Evolutionary conservation across 92 coral and sea anemone genomes (phyloP), one percentile per base, ranked within the genome.

Genomic region (Anthopleura xanthogrammica): DNA sequence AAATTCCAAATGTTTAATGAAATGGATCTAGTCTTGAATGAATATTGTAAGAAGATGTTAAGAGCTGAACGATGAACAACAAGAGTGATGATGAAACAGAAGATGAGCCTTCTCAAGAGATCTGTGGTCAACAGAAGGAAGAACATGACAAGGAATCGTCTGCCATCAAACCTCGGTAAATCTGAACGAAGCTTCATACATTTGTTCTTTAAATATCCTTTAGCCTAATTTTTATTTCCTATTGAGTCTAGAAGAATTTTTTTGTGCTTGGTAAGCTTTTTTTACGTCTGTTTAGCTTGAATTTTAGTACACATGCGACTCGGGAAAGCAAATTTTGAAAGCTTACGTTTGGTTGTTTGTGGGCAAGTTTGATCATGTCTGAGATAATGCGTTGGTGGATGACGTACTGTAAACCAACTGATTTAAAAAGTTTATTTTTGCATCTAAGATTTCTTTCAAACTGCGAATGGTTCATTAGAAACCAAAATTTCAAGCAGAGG

Each of bases 11-110:
- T 62, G 70, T 4, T 29, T 4, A 62, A 7, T 62, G 12, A 62
- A 20, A 20, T 20, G 23, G 29, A 62, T 62, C 7, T 8, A 62
- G 5, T n/a, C 70, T 20, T 62, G 29, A 62, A 20, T 62, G 70
- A 62, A 5, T 62, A 20, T 14, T 20, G 24, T 62, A n/a, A 62
- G 12, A 12, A 7, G 19, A 20, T 62, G 10, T 8, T 62, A 20
- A 54, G 11, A 54, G 58, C 70, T 62, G 70, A 20, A 62, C 9
- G 29, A 62, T 62, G 70, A 62, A 22, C 70, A 5, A 22, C 14
- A 62, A 62, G 36, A 62, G 24, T 62, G 70, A 62, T 62, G 70
- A 62, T 62, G 70, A 62, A 10, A 62, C 70, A 62, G 70, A 62
- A 62, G 70, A 62, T 23, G 70, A 62, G 36, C 39, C 70, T 20